Evolutionary conservation across 2,888 invertebrate species (phyloP), one percentile per base, ranked within the genome.

Genomic region (Clostera curtula): DNA sequence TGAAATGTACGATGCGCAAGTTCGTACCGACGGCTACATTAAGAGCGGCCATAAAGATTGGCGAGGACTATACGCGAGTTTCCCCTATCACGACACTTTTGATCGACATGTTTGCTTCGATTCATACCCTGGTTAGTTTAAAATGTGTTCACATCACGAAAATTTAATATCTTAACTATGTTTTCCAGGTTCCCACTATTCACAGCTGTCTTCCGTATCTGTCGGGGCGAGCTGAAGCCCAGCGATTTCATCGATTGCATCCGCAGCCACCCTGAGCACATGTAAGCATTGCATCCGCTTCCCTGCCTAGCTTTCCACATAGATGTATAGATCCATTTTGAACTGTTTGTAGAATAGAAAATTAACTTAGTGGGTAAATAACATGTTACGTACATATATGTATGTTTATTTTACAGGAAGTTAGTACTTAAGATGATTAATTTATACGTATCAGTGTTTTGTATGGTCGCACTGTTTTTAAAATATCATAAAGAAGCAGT

Each of bases 261-360:
- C 76, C 92, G 95, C 71, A 90, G 91, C 65, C 97, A 98, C 74
- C 98, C 98, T 13, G 97, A 97, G 80, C 97, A 98, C 89, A 93
- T 95, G 96, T 97, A 93, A 94, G 93, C 79, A 49, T 44, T 59
- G 39, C 50, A 54, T 50, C 53, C 52, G 60, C 66, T 66, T 64
- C 47, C 56, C 37, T 43, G 34, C 14, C 31, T 56, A 56, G 56
- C 57, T 58, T 55, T 39, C 49, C 43, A 49, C 48, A 30, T 45
- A 52, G 40, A 48, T 29, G 8, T 33, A 36, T 53, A 51, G 49
- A 49, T 41, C 48, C 32, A 44, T 40, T 37, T 36, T 35, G 37
- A 22, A 45, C 39, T 49, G 39, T 52, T 50, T 24, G 56, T 69
- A 67, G 67, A 49, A 35, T 63, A 65, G 59, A 51, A 44, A 43